A percentile compares a stretch with the other conserved stretches of the same genome.
These are phyloP conservation scores for Echeneis naucrates DNA, from an alignment of 2,797 vertebrate species.

Conservation along the genomic window DNA sequence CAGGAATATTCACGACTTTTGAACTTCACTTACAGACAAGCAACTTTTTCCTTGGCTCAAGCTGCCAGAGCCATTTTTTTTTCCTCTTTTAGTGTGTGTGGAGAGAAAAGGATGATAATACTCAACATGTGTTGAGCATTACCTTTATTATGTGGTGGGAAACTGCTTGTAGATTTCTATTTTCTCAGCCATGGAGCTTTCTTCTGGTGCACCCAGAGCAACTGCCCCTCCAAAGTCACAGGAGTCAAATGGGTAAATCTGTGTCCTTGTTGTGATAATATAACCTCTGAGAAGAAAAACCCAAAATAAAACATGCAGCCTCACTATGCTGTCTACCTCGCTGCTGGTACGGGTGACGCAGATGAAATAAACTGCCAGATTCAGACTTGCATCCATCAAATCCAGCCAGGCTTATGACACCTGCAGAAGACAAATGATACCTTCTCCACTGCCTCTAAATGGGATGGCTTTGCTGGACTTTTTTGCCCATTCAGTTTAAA, in stretches of 20 bases:
- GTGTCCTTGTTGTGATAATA: constrained; percentile 13
- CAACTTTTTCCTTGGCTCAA: constrained; percentile 53
- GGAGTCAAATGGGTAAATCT: constrained; percentile 24
- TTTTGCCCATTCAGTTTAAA: constrained; percentile 45
- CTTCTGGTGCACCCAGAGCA: constrained; percentile 29
- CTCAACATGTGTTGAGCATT: constrained; percentile 71
- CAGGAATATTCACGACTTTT: constrained; percentile 62
- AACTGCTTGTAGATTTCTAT: constrained; percentile 50
- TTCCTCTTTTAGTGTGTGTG: constrained; percentile 24
- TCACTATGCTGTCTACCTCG: constrained; percentile 41
- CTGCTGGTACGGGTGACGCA: constrained; percentile 48
- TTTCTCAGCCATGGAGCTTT: constrained; percentile 42
- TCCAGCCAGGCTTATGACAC: constrained; percentile 69
- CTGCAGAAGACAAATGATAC: constrained; percentile 63
- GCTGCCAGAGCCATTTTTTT: constrained; percentile 56
- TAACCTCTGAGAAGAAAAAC: constrained; percentile 25
- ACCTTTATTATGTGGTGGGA: constrained; percentile 63
- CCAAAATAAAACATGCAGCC: constrained; percentile 36
- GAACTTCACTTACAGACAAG: constrained; percentile 44
- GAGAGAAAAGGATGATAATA: constrained; percentile 52
- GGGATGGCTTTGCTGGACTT: constrained; percentile 46
- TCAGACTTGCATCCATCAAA: constrained; percentile 69
- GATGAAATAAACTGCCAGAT: constrained; percentile 62
- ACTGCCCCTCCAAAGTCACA: constrained; percentile 16
- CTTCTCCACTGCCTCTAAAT: constrained; percentile 48